Evolutionary conservation across 1,140 invertebrate species (phyloP), one percentile per base, ranked within the genome.

Genomic region (Drosophila nikananu): DNA sequence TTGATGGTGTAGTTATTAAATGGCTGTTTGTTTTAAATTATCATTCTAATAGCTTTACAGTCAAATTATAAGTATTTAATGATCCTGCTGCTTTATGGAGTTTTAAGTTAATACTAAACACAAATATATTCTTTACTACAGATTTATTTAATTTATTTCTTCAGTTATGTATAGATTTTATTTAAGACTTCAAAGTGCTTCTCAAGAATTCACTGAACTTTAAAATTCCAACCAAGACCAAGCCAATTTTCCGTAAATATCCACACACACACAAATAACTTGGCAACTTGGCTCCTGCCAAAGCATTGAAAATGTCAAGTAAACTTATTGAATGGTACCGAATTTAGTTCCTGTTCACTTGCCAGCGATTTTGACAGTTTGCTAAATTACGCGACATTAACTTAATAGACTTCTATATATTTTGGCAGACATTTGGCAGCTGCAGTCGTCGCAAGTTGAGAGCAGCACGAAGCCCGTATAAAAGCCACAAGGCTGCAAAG

Each of bases 381-480:
- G 81, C 77, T 87, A 89, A 89, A 87, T 87, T 87, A 87, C 83
- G 81, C 86, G 84, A 87, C 83, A 87, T 87, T 89, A 89, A 87
- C 81, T 87, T 87, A 87, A 87, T 87, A 89, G 83, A 89, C 77
- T 84, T 84, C 72, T 63, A 89, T 89, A 86, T 80, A 80, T 73
- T 86, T 86, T 67, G 79, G 70, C 64, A 87, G 80, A 83, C 83
- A 87, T 87, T 87, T 87, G 84, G 83, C 83, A 87, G 84, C 84
- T 89, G 76, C 74, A 82, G 37, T 57, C 60, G 68, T 73, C 57
- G 71, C 39, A 73, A 72, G 67, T 54, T 61, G 71, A 46, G 44
- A 59, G 71, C 48, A 32, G 54, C 68, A 74, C 68, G 48, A 32
- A 74, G 71, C 68, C 12, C 60, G 25, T 75, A 64, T 59, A 51